Percentiles rank a stretch among this genome's conserved stretches.
Evolutionary conservation across 2,113 vertebrate genomes (phyloP).

Genomic region (Sinocyclocheilus maitianheensis): DNA sequence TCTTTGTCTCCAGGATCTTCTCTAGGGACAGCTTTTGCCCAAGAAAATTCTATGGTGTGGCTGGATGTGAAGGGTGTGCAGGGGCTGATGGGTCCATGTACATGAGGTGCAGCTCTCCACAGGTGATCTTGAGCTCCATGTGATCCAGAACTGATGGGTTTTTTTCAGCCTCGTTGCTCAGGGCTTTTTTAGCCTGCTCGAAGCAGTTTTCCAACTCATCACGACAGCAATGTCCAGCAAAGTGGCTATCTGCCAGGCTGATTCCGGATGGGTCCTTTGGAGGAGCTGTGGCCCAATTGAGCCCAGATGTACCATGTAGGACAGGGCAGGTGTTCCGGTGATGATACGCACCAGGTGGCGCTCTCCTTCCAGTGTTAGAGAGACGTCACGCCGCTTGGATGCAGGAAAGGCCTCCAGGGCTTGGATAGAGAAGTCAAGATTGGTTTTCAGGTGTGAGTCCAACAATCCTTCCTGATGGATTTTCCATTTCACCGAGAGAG

Average conservation of each 20-base stretch:
- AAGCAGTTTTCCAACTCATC: slow-evolving; percentile 52
- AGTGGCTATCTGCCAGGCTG: slow-evolving; percentile 44
- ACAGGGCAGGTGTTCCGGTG: slow-evolving; percentile 36
- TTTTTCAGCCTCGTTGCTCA: slow-evolving; percentile 23
- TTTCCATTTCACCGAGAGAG: slow-evolving; percentile 48
- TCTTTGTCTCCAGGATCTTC: slow-evolving; percentile 51
- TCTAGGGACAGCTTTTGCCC: slow-evolving; percentile 34
- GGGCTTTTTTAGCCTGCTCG: slow-evolving; percentile 39
- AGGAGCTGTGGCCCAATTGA: slow-evolving; percentile 39
- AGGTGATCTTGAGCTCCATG: slow-evolving; percentile 49
- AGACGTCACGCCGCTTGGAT: slow-evolving; percentile 23
- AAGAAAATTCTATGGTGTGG: slow-evolving; percentile 36
- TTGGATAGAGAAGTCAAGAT: slow-evolving; percentile 47
- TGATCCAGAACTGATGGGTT: slow-evolving; percentile 34
- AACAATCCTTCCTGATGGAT: slow-evolving; percentile 44
- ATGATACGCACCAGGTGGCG: slow-evolving; percentile 45
- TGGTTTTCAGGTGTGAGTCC: slow-evolving; percentile 46
- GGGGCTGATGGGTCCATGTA: slow-evolving; percentile 49
- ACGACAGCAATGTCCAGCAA: slow-evolving; percentile 51
- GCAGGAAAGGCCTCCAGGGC: slow-evolving; percentile 44
- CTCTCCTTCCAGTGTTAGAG: slow-evolving; percentile 48
- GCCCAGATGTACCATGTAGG: slow-evolving; percentile 29
- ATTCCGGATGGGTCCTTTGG: slow-evolving; percentile 43
- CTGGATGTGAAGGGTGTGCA: slow-evolving; percentile 30
- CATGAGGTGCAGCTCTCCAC: slow-evolving; percentile 50